A percentile compares a stretch with the other conserved stretches of the same genome.
Evolutionary conservation across 2,888 invertebrate genomes (phyloP).

Genomic region (Eupsilia transversa): DNA sequence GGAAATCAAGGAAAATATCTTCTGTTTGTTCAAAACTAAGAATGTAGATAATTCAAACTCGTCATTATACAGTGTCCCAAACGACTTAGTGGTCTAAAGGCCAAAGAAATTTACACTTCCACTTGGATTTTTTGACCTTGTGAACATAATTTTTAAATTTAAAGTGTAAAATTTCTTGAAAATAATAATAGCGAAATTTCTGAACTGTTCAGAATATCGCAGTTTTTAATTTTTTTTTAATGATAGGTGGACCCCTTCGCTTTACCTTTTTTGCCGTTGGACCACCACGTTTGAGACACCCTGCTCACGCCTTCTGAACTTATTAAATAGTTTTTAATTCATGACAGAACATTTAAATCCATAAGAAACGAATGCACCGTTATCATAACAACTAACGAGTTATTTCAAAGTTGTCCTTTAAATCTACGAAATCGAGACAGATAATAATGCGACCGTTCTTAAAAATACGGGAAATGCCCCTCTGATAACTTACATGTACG

Average conservation of each 20-base stretch:
- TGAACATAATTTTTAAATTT: no score
- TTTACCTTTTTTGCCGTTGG: no score
- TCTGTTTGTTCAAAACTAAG: neutral
- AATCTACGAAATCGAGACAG: neutral
- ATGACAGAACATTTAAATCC: neutral
- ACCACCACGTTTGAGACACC: no score
- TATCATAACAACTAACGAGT: neutral
- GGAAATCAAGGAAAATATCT: neutral
- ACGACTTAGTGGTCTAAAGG: no score
- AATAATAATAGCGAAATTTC: no score
- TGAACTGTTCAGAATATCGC: no score
- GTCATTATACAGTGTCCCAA: no score
- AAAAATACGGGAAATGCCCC: neutral
- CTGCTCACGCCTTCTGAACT: neutral
- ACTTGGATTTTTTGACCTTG: no score
- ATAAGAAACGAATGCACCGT: slow-evolving; percentile 5
- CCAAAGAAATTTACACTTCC: no score
- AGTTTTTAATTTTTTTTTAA: no score
- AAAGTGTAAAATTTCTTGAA: no score
- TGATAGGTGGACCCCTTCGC: no score
- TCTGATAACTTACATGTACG: neutral
- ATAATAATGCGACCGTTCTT: neutral
- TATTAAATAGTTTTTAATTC: neutral
- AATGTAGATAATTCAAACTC: neutral
- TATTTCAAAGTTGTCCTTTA: neutral